phyloP scores from a whole-genome alignment of 2,113 vertebrate species.

The Tretioscincus oriximinensis region DNA sequence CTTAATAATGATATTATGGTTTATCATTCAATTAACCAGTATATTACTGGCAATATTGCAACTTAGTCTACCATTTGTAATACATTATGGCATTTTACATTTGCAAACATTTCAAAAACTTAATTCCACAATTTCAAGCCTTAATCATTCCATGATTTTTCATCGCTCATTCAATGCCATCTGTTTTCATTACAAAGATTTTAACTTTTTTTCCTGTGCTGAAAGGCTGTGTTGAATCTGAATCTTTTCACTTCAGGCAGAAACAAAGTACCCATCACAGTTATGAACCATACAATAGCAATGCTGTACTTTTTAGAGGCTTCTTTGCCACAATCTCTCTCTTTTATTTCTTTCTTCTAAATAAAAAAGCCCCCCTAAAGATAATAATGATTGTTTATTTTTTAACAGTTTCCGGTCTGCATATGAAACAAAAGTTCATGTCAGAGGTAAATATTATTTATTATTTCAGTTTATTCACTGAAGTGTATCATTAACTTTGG shows the following conservation, averaged over 20 bases:
- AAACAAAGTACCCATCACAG: neutral
- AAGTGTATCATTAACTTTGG: neutral
- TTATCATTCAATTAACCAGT: too few relatives aligned
- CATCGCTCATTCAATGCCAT: too few relatives aligned
- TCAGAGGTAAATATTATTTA: constrained; percentile 57
- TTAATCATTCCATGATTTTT: neutral
- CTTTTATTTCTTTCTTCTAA: neutral
- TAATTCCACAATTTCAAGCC: neutral
- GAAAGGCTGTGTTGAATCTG: neutral
- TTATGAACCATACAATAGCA: neutral
- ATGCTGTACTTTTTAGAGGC: neutral
- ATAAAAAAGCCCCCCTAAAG: neutral
- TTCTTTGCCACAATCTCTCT: neutral
- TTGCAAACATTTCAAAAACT: neutral
- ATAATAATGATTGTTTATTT: constrained; percentile 13
- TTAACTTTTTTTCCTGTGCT: too few relatives aligned
- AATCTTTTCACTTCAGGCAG: neutral
- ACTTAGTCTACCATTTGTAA: too few relatives aligned
- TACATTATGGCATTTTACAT: too few relatives aligned
- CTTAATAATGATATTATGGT: too few relatives aligned
- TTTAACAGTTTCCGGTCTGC: constrained; percentile 55
- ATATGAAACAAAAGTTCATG: constrained; percentile 45
- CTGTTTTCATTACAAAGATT: too few relatives aligned
- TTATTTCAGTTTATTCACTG: neutral
- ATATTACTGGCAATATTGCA: too few relatives aligned